Evolutionary conservation across 2,888 invertebrate species (phyloP), one percentile per base, ranked within the genome.

Genomic region (Dolomedes plantarius): DNA sequence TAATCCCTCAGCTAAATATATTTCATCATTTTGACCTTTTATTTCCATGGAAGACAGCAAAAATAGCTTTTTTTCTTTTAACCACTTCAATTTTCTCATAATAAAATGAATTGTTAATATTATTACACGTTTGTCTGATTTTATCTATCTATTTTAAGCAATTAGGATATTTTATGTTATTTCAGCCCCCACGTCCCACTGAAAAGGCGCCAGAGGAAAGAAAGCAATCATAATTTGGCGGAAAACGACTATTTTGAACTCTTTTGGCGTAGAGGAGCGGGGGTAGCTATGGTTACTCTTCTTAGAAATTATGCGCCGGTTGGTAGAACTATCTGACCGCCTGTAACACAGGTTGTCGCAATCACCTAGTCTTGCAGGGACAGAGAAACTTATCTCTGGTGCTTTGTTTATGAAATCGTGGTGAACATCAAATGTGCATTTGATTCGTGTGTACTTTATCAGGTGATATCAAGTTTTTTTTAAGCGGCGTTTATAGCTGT

Each of bases 201-300:
- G 16, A n/a, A 46, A 46, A 2, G 9, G 46, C 16, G 6, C 16
- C 16, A 7, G 1, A 13, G 46, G 9, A 13, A 7, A 36, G 6
- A 36, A 36, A 16, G 16, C 11, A 2, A 5, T 19, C 62, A 75
- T 75, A 64, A 62, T 39, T 82, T 68, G 41, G 75, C 32, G 68
- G 31, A 76, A 75, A 75, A 71, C 68, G 75, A 82, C 71, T 46
- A 41, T 71, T 80, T 68, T 41, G 79, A 73, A 78, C 79, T 80
- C 65, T 46, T 82, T 82, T 46, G 71, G 71, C 16, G 56, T 69
- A 39, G 31, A 75, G 27, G 74, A 68, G 68, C 71, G 29, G 56
- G 27, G 27, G 82, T 82, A 64, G 3, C 64, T 56, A 82, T 82
- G 41, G 71, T 41, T 64, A 82, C 82, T 27, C 29, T 75, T 82